These are phyloP conservation scores for Porites evermanni DNA, from an alignment of 92 coral and sea anemone genomes.

Conservation along the genomic window DNA sequence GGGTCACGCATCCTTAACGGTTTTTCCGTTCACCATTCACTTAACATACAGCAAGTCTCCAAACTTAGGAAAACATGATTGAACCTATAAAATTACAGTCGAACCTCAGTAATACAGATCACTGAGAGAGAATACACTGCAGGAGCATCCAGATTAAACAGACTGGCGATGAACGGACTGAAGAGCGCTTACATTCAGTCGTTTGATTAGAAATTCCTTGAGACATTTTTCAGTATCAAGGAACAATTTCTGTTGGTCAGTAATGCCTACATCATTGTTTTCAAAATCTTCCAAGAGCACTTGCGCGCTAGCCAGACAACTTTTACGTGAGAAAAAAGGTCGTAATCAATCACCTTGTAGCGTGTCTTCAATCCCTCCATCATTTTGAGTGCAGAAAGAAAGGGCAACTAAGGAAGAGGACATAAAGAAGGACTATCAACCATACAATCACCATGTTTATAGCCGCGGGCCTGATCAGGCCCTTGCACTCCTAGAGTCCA, in stretches of 20 bases:
- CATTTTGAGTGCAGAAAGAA: constrained; percentile 54
- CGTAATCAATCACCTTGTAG: constrained; percentile 37
- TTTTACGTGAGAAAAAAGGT: neutral
- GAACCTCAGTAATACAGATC: too few relatives aligned
- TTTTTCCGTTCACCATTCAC: too few relatives aligned
- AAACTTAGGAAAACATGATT: too few relatives aligned
- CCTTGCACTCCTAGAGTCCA: neutral
- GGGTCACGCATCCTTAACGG: too few relatives aligned
- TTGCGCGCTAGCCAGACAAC: neutral
- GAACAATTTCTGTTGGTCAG: neutral
- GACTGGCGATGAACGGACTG: constrained; percentile 1
- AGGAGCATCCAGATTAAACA: neutral
- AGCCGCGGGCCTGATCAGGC: neutral
- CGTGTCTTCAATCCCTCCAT: constrained; percentile 59
- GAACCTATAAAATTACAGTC: too few relatives aligned
- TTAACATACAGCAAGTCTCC: neutral
- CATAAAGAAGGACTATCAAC: neutral
- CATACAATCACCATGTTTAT: neutral
- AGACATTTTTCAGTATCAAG: neutral
- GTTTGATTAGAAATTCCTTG: neutral
- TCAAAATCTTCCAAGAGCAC: neutral
- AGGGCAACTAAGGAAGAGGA: constrained; percentile 32
- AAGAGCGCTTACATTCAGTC: neutral
- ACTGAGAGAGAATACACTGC: neutral
- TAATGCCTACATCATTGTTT: neutral